Conservation (phyloP, 1,140 invertebrate species). For the Nautilus pompilius region DNA sequence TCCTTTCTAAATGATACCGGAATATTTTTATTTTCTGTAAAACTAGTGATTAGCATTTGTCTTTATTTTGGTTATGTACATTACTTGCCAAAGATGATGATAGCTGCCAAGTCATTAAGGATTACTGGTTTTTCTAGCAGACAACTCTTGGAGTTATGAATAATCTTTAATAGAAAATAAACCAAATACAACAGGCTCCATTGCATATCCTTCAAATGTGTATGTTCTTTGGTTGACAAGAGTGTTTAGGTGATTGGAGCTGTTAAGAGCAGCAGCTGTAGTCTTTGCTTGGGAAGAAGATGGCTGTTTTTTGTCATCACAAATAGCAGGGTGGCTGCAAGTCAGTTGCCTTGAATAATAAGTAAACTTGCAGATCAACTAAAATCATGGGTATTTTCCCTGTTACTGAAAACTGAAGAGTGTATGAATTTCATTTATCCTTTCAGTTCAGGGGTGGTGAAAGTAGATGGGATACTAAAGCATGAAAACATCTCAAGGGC, state of each 20-base stretch:
- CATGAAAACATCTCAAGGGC: conserved; percentile 28
- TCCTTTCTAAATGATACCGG: background rate
- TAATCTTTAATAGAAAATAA: no score
- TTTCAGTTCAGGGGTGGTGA: conserved; percentile 15
- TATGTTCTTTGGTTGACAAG: no score
- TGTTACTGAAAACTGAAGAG: background rate
- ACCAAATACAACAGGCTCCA: no score
- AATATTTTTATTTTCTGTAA: background rate
- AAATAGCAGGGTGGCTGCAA: background rate
- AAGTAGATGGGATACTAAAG: conserved; percentile 17
- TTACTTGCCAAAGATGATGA: background rate
- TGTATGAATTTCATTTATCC: background rate
- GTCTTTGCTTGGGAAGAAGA: background rate
- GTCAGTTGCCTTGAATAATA: background rate
- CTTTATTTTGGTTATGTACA: background rate
- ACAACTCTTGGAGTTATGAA: no score
- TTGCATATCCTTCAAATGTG: no score
- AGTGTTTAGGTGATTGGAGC: no score
- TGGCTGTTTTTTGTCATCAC: background rate
- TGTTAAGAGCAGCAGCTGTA: no score
- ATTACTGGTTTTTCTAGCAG: no score
- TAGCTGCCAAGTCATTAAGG: background rate
- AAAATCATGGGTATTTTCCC: background rate
- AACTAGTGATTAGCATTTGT: background rate
- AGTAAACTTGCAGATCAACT: background rate